Percentiles rank a stretch among this genome's conserved stretches.
phyloP scores from a whole-genome alignment of 2,888 invertebrate genomes.

The Netelia melanura region DNA sequence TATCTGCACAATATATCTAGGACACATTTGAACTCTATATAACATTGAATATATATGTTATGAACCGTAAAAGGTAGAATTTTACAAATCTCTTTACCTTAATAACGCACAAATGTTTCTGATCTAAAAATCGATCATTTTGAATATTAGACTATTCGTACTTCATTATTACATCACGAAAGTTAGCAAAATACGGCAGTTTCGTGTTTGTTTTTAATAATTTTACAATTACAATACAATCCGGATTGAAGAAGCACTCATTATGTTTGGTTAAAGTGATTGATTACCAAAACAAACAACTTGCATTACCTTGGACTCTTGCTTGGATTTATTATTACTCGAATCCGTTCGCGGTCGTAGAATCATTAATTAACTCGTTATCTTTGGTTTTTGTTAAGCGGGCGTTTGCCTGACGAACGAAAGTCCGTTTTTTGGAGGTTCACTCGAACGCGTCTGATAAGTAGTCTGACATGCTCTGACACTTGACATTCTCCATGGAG shows the following conservation, averaged over 20 bases:
- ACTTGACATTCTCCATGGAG: background rate
- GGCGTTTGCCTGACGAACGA: constrained; percentile 5
- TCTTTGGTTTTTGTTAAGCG: constrained; percentile 12
- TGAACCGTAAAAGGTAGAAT: background rate
- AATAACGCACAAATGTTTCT: background rate
- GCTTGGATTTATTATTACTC: background rate
- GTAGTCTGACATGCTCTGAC: no score
- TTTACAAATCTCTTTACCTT: no score
- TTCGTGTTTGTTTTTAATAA: background rate
- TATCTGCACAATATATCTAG: no score
- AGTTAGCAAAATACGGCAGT: no score
- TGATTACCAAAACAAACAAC: background rate
- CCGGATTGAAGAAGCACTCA: background rate
- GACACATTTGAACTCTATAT: background rate
- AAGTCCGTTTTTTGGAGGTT: no score
- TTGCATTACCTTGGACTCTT: constrained; percentile 30
- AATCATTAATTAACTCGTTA: constrained; percentile 7
- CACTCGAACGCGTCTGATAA: no score
- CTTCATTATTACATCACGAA: no score
- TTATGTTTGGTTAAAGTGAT: background rate
- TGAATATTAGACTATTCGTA: no score
- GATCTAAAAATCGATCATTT: background rate
- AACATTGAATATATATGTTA: background rate
- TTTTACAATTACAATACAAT: constrained; percentile 19
- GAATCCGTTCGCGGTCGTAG: background rate